Evolutionary conservation across 2,113 vertebrate species (phyloP).

Genomic region (Pycnonotus jocosus): DNA sequence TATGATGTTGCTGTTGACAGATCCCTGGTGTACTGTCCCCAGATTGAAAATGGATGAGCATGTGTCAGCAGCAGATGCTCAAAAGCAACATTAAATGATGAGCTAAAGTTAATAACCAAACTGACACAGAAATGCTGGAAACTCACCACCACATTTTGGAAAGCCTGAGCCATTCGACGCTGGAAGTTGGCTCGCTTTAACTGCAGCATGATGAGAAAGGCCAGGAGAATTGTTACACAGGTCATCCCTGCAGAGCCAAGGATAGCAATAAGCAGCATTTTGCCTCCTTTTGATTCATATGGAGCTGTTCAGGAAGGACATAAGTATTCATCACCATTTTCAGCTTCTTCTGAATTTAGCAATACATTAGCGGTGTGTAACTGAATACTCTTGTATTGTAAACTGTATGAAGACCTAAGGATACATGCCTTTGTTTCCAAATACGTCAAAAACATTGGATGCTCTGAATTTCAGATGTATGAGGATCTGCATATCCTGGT

Average conservation of each 20-base stretch:
- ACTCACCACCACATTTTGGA: constrained; percentile 80
- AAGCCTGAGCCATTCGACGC: constrained; percentile 83
- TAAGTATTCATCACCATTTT: not conserved
- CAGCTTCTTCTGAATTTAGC: not conserved
- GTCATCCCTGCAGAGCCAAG: constrained; percentile 90
- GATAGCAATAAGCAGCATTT: constrained; percentile 86
- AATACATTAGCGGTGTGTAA: not conserved
- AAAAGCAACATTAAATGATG: not conserved
- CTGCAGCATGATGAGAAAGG: constrained; percentile 85
- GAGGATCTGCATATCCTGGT: not conserved
- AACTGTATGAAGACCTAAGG: not conserved
- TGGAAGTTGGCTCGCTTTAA: constrained; percentile 82
- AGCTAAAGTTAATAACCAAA: not conserved
- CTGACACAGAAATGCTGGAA: not conserved
- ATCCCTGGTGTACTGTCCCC: not conserved
- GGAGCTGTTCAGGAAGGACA: constrained; percentile 42
- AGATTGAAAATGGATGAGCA: not conserved
- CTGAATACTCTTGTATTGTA: not conserved
- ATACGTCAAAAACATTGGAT: not conserved
- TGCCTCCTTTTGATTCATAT: constrained; percentile 70
- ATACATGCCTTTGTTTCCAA: not conserved
- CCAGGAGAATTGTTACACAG: constrained; percentile 84
- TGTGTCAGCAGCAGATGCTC: not conserved
- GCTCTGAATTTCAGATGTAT: not conserved
- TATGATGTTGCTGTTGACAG: not conserved